Evolutionary conservation across 2,797 vertebrate genomes (phyloP), one percentile per base, ranked within the genome.

Genomic region (Macropus fuliginosus): DNA sequence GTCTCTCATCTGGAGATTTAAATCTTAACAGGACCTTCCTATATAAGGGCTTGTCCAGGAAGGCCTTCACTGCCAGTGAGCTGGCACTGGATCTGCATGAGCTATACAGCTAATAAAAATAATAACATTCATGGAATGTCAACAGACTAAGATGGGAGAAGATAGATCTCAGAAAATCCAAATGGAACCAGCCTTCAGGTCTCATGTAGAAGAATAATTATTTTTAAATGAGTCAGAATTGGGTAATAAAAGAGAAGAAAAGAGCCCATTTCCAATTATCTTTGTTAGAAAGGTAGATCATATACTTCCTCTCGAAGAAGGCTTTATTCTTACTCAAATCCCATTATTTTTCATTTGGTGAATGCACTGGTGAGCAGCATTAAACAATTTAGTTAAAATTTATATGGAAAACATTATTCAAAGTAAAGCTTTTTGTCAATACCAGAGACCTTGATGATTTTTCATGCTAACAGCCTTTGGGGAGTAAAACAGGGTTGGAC

Each of bases 331-430:
- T 27, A 24, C 74, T 87, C 74, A 46, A 27, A 87, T 46, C 74
- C 40, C 74, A 50, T 87, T 87, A 46, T 50, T 87, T 87, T 87
- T 87, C 74, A 87, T 87, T 87, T 87, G 74, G 74, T 27, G 74
- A 87, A 87, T 87, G 74, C 74, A 11, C 74, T 87, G 21, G 74
- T 87, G 74, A 87, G 74, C 40, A 27, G 74, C 74, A 46, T 87
- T 46, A 87, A 87, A 87, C 74, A 87, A 87, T 87, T 87, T 50
- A 50, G 40, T 87, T 87, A 87, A 87, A 87, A 87, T 87, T 24
- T 87, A 50, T 87, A 50, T 87, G 74, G 46, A 87, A 87, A 87
- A 50, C 74, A 87, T 87, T 87, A 87, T 87, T 87, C 74, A 87
- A 87, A 87, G 74, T 46, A 50, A 40, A 87, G 74, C 74, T 87